phyloP scores from a whole-genome alignment of 2,113 vertebrate genomes.

The Mus musculus region DNA sequence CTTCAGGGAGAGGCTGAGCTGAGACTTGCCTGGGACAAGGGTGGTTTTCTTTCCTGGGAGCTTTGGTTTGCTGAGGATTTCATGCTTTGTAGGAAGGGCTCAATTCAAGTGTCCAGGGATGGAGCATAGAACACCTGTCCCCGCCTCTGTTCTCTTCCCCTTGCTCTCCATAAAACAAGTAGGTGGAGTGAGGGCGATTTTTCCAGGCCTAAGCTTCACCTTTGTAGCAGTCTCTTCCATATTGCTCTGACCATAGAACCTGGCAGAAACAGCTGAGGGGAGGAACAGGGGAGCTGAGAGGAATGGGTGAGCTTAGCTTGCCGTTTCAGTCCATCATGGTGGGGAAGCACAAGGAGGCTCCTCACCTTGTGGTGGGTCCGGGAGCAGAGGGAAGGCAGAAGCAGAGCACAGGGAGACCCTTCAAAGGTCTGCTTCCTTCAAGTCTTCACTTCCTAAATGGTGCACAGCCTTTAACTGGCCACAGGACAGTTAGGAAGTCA shows the following conservation, averaged over 20 bases:
- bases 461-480: background rate
- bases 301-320: too few species aligned
- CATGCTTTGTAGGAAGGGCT: background rate
- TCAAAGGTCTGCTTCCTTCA: background rate
- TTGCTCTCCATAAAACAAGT: background rate
- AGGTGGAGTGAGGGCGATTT: too few species aligned
- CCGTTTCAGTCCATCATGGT: background rate
- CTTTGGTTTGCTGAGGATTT: background rate
- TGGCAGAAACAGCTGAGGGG: background rate
- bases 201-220: background rate
- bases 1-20: background rate
- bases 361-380: background rate
- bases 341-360: background rate
- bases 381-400: background rate
- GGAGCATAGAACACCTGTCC: background rate
- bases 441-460: background rate
- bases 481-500: background rate
- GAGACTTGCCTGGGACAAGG: background rate
- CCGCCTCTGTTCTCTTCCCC: background rate
- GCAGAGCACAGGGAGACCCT: background rate
- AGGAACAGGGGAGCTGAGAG: background rate
- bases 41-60: background rate
- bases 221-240: background rate
- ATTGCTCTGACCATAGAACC: background rate
- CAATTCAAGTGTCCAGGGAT: too few species aligned